A percentile compares a stretch with the other conserved stretches of the same genome.
phyloP scores from a whole-genome alignment of 2,888 invertebrate genomes.

The Encarsia formosa region DNA sequence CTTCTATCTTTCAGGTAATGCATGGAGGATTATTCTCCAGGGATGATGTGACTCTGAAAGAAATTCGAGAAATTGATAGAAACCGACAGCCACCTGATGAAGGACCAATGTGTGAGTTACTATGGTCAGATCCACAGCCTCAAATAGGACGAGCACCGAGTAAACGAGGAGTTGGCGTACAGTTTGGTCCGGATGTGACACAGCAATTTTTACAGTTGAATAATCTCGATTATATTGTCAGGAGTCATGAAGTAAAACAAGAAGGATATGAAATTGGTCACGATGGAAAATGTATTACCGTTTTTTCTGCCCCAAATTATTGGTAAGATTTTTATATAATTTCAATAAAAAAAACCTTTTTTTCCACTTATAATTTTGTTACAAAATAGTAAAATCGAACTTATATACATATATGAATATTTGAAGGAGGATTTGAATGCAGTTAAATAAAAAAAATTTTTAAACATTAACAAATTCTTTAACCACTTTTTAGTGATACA shows the following conservation, averaged over 20 bases:
- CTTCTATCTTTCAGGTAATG: conserved; percentile 67
- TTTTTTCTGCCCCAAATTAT: conserved; percentile 99
- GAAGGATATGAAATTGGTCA: conserved; percentile 95
- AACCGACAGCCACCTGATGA: conserved; percentile 97
- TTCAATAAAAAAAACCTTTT: neutral
- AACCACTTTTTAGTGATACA: conserved; percentile 74
- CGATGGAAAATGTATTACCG: conserved; percentile 93
- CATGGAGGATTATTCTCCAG: conserved; percentile 96
- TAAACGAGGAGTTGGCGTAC: conserved; percentile 96
- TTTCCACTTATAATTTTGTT: no score
- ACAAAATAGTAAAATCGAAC: no score
- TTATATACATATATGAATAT: no score
- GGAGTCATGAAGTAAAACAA: conserved; percentile 97
- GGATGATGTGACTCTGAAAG: conserved; percentile 89
- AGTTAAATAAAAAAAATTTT: neutral
- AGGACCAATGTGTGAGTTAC: conserved; percentile 93
- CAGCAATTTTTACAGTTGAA: conserved; percentile 78
- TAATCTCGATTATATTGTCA: conserved; percentile 86
- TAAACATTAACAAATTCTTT: no score
- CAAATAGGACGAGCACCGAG: conserved; percentile 84
- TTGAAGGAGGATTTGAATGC: no score
- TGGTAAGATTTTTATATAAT: conserved; percentile 63
- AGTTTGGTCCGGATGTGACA: conserved; percentile 98
- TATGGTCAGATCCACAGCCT: conserved; percentile 98
- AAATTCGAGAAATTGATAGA: conserved; percentile 83